Evolutionary conservation across 64 coral and sea anemone species (phyloP).

Genomic region (Montipora foliosa): DNA sequence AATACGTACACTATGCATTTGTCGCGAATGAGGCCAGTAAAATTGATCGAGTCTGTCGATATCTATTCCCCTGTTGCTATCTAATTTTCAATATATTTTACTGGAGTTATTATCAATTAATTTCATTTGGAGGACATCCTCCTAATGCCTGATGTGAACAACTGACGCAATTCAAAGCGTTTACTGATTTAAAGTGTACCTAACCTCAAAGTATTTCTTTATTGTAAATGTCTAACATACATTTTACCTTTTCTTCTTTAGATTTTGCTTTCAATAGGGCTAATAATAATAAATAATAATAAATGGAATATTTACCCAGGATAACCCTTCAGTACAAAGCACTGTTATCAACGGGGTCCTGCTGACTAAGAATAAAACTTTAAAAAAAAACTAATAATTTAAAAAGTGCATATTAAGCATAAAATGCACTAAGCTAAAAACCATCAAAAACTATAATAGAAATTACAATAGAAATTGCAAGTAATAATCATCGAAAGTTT

Average conservation of each 20-base stretch:
- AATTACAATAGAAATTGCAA: constrained; percentile 43
- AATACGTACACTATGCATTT: constrained; percentile 17
- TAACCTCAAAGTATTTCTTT: no score
- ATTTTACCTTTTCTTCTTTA: no score
- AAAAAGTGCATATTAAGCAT: neutral
- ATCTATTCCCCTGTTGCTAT: constrained; percentile 48
- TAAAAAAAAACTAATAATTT: no score
- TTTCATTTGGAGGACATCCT: neutral
- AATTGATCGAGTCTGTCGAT: constrained; percentile 55
- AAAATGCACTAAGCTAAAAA: neutral
- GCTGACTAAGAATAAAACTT: neutral
- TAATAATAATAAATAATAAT: no score
- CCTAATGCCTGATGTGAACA: neutral
- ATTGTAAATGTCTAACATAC: no score
- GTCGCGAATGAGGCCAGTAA: constrained; percentile 8
- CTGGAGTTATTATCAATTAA: constrained; percentile 34
- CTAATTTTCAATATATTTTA: constrained; percentile 41
- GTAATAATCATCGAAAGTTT: constrained; percentile 33
- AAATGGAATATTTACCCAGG: no score
- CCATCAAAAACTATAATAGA: constrained; percentile 3
- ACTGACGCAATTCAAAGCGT: no score
- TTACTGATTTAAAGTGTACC: no score
- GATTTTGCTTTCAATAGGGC: no score
- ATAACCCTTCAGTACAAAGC: no score
- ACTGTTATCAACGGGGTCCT: neutral